Evolutionary conservation across 2,888 invertebrate species (phyloP).

Genomic region (Therioaphis trifolii): DNA sequence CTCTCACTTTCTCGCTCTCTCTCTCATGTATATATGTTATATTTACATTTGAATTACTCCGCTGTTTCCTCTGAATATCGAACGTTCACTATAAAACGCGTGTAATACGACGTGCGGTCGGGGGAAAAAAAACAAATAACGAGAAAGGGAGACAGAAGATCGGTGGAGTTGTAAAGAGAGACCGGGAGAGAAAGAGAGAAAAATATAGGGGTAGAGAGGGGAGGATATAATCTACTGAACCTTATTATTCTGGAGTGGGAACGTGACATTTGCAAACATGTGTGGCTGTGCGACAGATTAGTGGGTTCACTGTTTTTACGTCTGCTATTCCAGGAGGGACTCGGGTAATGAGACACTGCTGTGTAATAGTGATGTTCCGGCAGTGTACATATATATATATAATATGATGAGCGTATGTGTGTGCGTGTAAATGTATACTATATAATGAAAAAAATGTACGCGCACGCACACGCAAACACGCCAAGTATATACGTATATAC

Average conservation of each 20-base stretch:
- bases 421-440: no score
- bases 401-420: no score
- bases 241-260: slow-evolving; percentile 28
- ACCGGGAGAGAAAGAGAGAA: neutral
- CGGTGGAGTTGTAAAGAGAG: no score
- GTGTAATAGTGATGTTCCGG: neutral
- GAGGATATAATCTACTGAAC: slow-evolving; percentile 1
- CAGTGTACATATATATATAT: neutral
- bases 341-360: slow-evolving; percentile 30
- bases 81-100: neutral
- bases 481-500: slow-evolving; percentile 3
- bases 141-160: neutral
- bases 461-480: neutral
- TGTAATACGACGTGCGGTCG: neutral
- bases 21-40: neutral
- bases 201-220: neutral
- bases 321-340: neutral
- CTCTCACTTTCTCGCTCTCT: neutral
- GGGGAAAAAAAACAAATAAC: neutral
- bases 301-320: slow-evolving; percentile 21
- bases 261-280: slow-evolving; percentile 25
- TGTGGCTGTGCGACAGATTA: slow-evolving; percentile 19
- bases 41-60: neutral
- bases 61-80: neutral
- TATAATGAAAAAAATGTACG: slow-evolving; percentile 1